Evolutionary conservation across 2,797 vertebrate genomes (phyloP).

Genomic region (Pseudotriccus pelzelni): DNA sequence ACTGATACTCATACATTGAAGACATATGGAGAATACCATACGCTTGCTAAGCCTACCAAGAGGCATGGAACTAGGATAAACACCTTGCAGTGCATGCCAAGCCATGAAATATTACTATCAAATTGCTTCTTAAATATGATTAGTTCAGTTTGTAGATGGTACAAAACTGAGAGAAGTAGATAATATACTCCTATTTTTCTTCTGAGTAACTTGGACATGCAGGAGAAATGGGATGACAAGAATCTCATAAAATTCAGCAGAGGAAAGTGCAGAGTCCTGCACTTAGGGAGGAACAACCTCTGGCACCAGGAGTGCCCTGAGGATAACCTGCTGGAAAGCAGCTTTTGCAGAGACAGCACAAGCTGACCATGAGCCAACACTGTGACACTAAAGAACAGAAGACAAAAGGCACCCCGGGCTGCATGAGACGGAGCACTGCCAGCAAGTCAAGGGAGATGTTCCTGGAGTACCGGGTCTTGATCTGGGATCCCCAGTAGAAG

Average conservation of each 20-base stretch:
- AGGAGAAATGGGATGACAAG: background rate
- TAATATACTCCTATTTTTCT: fast-evolving
- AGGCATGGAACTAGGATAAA: background rate
- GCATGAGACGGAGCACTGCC: background rate
- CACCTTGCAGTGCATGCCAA: background rate
- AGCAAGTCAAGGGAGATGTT: background rate
- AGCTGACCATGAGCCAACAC: background rate
- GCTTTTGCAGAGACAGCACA: background rate
- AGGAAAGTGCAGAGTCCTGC: background rate
- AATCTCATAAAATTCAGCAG: background rate
- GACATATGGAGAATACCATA: background rate
- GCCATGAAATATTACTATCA: background rate
- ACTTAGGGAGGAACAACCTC: background rate
- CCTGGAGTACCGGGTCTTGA: background rate
- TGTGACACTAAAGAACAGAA: background rate
- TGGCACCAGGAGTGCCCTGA: background rate
- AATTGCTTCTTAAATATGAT: background rate
- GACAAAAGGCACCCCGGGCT: background rate
- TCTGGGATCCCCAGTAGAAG: background rate
- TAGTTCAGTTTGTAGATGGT: background rate
- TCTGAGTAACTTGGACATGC: background rate
- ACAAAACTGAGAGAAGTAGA: background rate
- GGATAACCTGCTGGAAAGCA: background rate
- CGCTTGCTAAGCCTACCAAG: background rate
- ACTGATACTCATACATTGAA: fast-evolving